Evolutionary conservation across 2,888 invertebrate species (phyloP).

Genomic region (Morinoia aosen): DNA sequence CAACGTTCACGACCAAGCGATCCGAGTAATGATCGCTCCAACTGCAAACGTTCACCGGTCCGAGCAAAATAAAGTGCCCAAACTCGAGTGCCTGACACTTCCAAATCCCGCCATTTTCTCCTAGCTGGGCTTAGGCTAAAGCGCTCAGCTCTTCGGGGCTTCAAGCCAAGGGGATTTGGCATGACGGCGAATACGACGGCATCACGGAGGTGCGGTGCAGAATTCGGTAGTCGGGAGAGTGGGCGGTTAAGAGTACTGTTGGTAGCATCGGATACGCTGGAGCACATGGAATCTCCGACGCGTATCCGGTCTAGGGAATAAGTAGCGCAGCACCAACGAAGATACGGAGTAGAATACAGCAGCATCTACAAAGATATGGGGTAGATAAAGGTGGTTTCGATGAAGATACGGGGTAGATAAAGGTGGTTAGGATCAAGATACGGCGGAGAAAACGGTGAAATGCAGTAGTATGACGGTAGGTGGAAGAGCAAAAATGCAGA

Average conservation of each 20-base stretch:
- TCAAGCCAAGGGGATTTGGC: not conserved
- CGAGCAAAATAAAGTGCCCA: constrained; percentile 15
- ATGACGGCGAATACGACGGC: not conserved
- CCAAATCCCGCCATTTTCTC: constrained; percentile 25
- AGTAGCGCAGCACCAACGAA: too few species aligned
- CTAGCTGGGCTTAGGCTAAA: not conserved
- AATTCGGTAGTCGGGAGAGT: not conserved
- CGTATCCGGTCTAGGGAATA: too few species aligned
- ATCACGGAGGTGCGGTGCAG: not conserved
- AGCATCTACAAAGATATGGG: too few species aligned
- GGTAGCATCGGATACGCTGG: too few species aligned
- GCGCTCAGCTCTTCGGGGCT: not conserved
- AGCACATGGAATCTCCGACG: too few species aligned
- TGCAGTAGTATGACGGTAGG: not conserved
- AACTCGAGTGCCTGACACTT: constrained; percentile 21
- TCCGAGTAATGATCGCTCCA: constrained; percentile 30
- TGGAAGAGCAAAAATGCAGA: not conserved
- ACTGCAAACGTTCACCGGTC: not conserved
- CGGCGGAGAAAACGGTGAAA: too few species aligned
- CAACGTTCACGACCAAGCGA: constrained; percentile 27
- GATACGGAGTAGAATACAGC: too few species aligned
- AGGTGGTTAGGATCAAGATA: too few species aligned
- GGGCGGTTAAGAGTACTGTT: too few species aligned
- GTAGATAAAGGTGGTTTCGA: too few species aligned
- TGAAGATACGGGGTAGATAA: too few species aligned